Evolutionary conservation across 2,888 invertebrate species (phyloP).

Genomic region (Hemithea aestivaria): DNA sequence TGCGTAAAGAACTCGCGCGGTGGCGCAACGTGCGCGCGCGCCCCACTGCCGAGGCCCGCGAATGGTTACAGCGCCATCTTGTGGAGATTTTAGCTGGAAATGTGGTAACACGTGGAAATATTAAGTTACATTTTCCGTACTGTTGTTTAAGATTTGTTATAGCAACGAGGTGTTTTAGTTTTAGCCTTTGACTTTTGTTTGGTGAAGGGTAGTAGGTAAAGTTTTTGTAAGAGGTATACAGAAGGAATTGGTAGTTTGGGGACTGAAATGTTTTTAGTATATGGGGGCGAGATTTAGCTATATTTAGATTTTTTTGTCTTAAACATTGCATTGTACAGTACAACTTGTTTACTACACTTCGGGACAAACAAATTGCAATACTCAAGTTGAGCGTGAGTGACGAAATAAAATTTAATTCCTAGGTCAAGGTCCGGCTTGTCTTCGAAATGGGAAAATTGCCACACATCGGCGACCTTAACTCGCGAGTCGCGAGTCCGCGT

Average conservation of each 20-base stretch:
- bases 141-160: constrained; percentile 8
- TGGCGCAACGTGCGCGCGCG: constrained; percentile 61
- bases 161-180: constrained; percentile 1
- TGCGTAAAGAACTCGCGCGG: constrained; percentile 68
- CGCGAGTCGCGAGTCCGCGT: constrained; percentile 58
- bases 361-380: constrained; percentile 45
- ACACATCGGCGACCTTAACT: constrained; percentile 73
- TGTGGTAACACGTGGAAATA: constrained; percentile 18
- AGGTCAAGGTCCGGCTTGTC: constrained; percentile 75
- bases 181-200: constrained; percentile 20
- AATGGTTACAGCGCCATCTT: constrained; percentile 48
- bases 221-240: too few relatives aligned
- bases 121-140: constrained; percentile 9
- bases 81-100: constrained; percentile 28
- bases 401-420: constrained; percentile 72
- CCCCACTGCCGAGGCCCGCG: constrained; percentile 35
- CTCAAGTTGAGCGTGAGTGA: constrained; percentile 46
- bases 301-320: too few relatives aligned
- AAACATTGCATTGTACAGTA: too few relatives aligned
- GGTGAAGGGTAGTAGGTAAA: too few relatives aligned
- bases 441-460: constrained; percentile 78
- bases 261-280: too few relatives aligned
- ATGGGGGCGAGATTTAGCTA: too few relatives aligned
- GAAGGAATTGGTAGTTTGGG: too few relatives aligned
- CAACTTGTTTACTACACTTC: background rate